A percentile compares a stretch with the other conserved stretches of the same genome.
Conservation (phyloP, 2,888 invertebrate genomes). For the Koerneria pararmatus region DNA sequence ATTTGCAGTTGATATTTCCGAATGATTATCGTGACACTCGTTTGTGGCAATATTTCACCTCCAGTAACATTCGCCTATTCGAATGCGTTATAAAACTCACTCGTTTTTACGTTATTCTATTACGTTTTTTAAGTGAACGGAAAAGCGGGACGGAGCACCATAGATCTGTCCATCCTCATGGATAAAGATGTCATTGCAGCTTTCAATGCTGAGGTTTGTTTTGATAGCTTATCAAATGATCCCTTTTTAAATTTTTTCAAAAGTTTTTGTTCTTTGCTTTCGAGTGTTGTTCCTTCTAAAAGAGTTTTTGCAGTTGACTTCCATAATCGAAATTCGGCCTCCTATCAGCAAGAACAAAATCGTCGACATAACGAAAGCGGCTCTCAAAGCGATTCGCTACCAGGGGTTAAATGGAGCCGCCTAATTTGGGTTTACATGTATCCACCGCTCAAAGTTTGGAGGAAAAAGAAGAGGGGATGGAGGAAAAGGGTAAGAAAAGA, state of each 20-base stretch:
- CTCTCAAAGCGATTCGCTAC: slow-evolving; percentile 97
- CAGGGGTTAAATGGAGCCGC: too few relatives aligned
- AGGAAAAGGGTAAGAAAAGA: too few relatives aligned
- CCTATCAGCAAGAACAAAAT: slow-evolving; percentile 99
- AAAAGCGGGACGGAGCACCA: not conserved
- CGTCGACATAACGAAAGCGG: slow-evolving; percentile 91
- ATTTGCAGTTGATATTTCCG: too few relatives aligned
- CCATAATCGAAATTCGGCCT: slow-evolving; percentile 91
- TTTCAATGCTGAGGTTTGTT: slow-evolving; percentile 43
- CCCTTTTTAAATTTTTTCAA: not conserved
- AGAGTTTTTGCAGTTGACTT: slow-evolving; percentile 84
- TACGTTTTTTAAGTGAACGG: not conserved
- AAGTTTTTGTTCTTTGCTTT: not conserved
- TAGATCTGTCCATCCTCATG: slow-evolving; percentile 25
- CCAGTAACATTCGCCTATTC: too few relatives aligned
- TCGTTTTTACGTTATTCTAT: too few relatives aligned
- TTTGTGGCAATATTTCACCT: too few relatives aligned
- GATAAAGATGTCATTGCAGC: slow-evolving; percentile 42
- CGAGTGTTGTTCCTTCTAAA: too few relatives aligned
- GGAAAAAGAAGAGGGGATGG: too few relatives aligned
- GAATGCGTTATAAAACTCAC: too few relatives aligned
- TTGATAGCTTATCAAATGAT: slow-evolving; percentile 8
- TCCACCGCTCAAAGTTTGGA: too few relatives aligned
- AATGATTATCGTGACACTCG: too few relatives aligned
- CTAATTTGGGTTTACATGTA: too few relatives aligned